Base-by-base conservation (phyloP, 2,888 invertebrate species). In the Tachina grossa region DNA sequence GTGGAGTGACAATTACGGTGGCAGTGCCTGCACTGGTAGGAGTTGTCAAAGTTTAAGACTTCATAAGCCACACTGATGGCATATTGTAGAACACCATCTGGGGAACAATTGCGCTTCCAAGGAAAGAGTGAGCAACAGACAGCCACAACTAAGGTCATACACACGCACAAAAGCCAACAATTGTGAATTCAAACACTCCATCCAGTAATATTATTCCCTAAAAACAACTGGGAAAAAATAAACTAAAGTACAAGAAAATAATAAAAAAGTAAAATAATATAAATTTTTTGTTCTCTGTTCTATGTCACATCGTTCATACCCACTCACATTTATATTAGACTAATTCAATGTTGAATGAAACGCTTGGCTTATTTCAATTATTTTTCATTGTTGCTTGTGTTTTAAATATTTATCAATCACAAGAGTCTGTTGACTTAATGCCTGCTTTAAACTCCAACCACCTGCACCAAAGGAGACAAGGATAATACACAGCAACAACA, bases 331-430 rank as follows among this genome's bases (percentile, higher is more conserved):
- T 55, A 31, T 31, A 31, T 72, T 61, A 49, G 43, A 59, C 45
- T 83, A 85, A 85, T 84, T 89, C 86, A 87, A 85, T 88, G 87
- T 87, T 87, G 87, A 87, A 87, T 88, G 87, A 88, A 89, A 89
- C 90, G 91, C 90, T 91, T 92, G 91, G 92, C 91, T 92, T 92
- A 92, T 92, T 92, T 92, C 92, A 92, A 92, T 92, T 92, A 92
- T 91, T 92, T 92, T 90, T 91, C 92, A 90, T 91, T 92, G 92
- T 91, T 92, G 89, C 88, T 90, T 90, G 84, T 89, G 90, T 89
- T 89, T 92, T 92, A 92, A 92, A 92, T 92, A 92, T 92, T 92
- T 92, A 92, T 92, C 91, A 92, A 92, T 92, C 91, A 91, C 89
- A 88, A 87, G 89, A 91, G 91, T 92, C 91, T 91, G 91, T 91